Conservation (phyloP, 92 coral and sea anemone genomes). For the Bergia puertoricense region DNA sequence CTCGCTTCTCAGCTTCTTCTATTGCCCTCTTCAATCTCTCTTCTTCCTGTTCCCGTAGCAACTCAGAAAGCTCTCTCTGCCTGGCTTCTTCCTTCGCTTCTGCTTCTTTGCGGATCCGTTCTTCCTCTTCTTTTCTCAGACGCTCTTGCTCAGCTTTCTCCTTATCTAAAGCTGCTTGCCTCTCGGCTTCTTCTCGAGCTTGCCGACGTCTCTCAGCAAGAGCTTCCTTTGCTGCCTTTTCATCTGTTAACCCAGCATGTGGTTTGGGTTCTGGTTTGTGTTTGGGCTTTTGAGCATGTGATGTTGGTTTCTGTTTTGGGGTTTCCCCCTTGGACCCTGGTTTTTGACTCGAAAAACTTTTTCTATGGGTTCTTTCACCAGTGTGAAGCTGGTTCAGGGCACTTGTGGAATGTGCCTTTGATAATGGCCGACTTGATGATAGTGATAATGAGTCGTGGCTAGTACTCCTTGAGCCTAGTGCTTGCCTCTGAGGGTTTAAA, state of each 20-base stretch:
- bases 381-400: constrained; percentile 76
- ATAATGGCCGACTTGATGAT: constrained; percentile 57
- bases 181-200: constrained; percentile 97
- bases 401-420: constrained; percentile 94
- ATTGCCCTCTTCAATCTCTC: constrained; percentile 71
- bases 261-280: constrained; percentile 74
- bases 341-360: constrained; percentile 37
- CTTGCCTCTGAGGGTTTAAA: constrained; percentile 38
- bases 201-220: constrained; percentile 93
- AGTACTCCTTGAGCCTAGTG: constrained; percentile 55
- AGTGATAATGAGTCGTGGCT: constrained; percentile 64
- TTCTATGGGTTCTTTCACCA: neutral
- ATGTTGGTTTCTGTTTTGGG: constrained; percentile 42
- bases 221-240: constrained; percentile 89
- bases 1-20: constrained; percentile 70
- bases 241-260: constrained; percentile 89
- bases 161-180: constrained; percentile 89
- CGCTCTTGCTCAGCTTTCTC: constrained; percentile 88
- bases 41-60: constrained; percentile 83
- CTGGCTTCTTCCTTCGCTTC: constrained; percentile 88
- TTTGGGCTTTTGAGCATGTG: constrained; percentile 59
- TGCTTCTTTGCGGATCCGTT: constrained; percentile 84
- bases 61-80: constrained; percentile 73
- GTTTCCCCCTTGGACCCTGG: constrained; percentile 16
- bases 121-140: constrained; percentile 86